phyloP scores from a whole-genome alignment of 1,140 invertebrate species.

The Ceratina australensis region DNA sequence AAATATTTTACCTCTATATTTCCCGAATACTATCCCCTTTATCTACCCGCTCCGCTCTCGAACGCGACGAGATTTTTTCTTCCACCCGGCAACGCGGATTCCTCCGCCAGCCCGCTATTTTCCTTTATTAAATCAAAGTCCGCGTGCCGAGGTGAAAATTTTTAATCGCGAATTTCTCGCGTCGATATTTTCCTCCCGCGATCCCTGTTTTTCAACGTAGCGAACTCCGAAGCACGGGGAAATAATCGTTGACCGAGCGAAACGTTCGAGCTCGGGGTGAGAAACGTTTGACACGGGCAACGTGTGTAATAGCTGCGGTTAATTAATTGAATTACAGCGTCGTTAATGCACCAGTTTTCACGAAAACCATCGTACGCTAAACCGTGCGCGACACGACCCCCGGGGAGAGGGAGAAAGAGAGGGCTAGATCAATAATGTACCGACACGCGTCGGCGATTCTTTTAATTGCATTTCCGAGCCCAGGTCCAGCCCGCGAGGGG shows the following conservation, averaged over 20 bases:
- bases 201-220: not conserved
- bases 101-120: too few species aligned
- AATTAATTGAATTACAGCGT: slow-evolving; percentile 45
- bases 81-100: too few species aligned
- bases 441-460: slow-evolving; percentile 34
- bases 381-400: not conserved
- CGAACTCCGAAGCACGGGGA: not conserved
- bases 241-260: not conserved
- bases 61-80: not conserved
- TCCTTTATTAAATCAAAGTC: too few species aligned
- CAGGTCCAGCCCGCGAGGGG: too few species aligned
- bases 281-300: slow-evolving; percentile 29
- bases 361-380: not conserved
- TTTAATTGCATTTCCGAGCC: slow-evolving; percentile 10
- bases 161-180: not conserved
- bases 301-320: slow-evolving; percentile 32
- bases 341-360: slow-evolving; percentile 40
- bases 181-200: not conserved
- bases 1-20: slow-evolving; percentile 32
- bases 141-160: too few species aligned
- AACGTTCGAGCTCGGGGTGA: not conserved
- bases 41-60: too few species aligned
- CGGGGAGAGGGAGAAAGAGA: not conserved
- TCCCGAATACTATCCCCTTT: slow-evolving; percentile 20
- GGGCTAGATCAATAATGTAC: slow-evolving; percentile 31